phyloP scores from a whole-genome alignment of 2,888 invertebrate species.

The Stenurella melanura region DNA sequence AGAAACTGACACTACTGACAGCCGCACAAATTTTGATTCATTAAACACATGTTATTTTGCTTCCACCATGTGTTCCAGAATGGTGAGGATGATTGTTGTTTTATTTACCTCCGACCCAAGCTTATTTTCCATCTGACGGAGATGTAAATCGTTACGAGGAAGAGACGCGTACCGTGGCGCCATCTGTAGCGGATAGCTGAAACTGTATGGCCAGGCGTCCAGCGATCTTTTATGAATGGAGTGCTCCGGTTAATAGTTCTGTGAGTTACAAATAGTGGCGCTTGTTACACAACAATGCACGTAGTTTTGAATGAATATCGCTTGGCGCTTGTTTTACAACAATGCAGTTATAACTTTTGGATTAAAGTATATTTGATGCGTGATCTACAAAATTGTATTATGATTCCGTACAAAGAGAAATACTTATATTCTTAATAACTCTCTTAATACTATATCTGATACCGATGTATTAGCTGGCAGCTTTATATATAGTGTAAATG shows the following conservation, averaged over 20 bases:
- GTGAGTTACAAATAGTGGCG: background rate
- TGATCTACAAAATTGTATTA: no score
- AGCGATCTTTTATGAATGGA: background rate
- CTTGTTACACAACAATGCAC: background rate
- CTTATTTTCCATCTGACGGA: slow-evolving; percentile 16
- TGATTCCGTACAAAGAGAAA: no score
- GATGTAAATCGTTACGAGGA: background rate
- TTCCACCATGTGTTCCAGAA: slow-evolving; percentile 28
- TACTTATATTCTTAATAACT: no score
- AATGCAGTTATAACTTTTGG: no score
- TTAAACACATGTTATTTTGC: slow-evolving; percentile 28
- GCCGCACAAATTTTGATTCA: slow-evolving; percentile 12
- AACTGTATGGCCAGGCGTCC: background rate
- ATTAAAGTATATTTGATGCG: no score
- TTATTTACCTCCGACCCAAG: background rate
- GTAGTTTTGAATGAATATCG: no score
- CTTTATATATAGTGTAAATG: no score
- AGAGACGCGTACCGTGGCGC: background rate
- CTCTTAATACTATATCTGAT: no score
- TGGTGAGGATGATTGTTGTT: slow-evolving; percentile 27
- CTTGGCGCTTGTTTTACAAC: no score
- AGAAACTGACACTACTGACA: slow-evolving; percentile 15
- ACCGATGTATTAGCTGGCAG: no score
- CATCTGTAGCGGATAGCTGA: background rate
- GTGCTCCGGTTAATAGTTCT: background rate